Evolutionary conservation across 30 jellyfish, hydroid and myxozoan species (phyloP).

Genomic region (Aurelia coerulea): DNA sequence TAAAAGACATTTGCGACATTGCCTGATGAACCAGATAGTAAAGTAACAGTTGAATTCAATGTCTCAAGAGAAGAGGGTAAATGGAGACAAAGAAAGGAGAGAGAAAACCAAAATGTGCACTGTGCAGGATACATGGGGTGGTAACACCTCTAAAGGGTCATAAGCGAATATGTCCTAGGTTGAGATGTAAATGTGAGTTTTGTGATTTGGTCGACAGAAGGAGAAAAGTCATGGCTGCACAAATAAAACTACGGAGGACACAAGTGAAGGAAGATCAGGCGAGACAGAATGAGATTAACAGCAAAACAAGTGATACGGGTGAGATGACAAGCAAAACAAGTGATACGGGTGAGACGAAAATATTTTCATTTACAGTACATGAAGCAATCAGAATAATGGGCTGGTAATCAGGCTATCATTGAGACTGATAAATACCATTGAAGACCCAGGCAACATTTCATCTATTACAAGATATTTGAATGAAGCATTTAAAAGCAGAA

Average conservation of each 20-base stretch:
- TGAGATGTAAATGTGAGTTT: slow-evolving; percentile 16
- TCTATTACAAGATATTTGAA: too few species aligned
- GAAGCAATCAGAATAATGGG: too few species aligned
- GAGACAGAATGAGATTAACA: too few species aligned
- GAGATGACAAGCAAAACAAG: background rate
- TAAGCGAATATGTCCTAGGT: slow-evolving; percentile 46
- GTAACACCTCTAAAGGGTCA: slow-evolving; percentile 34
- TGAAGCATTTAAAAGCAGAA: too few species aligned
- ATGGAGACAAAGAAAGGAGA: background rate
- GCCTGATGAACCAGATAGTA: too few species aligned
- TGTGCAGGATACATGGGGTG: slow-evolving; percentile 43
- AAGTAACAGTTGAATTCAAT: too few species aligned
- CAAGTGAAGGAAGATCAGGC: slow-evolving; percentile 34
- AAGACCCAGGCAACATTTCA: too few species aligned
- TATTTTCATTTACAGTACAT: too few species aligned
- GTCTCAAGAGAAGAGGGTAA: too few species aligned
- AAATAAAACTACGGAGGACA: slow-evolving; percentile 26
- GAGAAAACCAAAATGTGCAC: slow-evolving; percentile 41
- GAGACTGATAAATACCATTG: too few species aligned
- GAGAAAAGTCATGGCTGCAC: slow-evolving; percentile 45
- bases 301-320: background rate
- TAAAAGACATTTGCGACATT: too few species aligned
- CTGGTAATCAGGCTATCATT: too few species aligned
- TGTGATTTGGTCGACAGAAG: slow-evolving; percentile 39
- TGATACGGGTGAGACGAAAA: background rate